These are phyloP conservation scores for Nasonia longicornis DNA, from an alignment of 1,140 invertebrate genomes.

Conservation along the genomic window DNA sequence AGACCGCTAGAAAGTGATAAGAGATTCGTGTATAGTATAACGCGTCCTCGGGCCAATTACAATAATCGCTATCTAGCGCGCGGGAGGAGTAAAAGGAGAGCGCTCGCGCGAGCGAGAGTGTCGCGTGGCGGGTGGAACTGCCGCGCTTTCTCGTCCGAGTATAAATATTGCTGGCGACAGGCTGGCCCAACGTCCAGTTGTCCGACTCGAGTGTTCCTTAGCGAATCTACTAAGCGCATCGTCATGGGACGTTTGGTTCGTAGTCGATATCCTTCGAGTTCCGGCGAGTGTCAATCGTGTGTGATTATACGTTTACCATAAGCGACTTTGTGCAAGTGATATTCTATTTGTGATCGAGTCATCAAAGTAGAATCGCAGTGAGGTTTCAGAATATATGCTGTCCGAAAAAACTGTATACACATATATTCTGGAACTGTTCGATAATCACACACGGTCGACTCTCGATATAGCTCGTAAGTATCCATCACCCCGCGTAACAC, in stretches of 20 bases:
- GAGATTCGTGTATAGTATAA: neutral
- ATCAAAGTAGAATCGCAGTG: neutral
- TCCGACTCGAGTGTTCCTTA: neutral
- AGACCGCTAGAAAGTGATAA: conserved; percentile 5
- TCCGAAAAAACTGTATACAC: neutral
- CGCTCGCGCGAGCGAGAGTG: neutral
- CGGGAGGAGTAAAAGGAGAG: conserved; percentile 23
- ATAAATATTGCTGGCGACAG: conserved; percentile 61
- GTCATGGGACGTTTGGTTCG: conserved; percentile 54
- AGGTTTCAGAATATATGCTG: neutral
- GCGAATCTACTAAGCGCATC: conserved; percentile 37
- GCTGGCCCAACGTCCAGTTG: conserved; percentile 49
- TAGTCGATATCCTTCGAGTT: conserved; percentile 34
- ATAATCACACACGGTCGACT: neutral
- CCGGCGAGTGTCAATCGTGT: conserved; percentile 14
- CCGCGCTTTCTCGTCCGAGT: conserved; percentile 36
- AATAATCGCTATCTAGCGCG: neutral
- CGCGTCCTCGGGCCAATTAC: neutral
- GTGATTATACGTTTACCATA: neutral
- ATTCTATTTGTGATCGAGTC: neutral
- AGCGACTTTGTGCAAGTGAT: neutral
- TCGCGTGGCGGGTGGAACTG: neutral
- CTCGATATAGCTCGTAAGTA: no score
- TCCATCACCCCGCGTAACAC: neutral
- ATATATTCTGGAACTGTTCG: neutral